phyloP scores from a whole-genome alignment of 2,888 invertebrate genomes.

The Thera britannica region DNA sequence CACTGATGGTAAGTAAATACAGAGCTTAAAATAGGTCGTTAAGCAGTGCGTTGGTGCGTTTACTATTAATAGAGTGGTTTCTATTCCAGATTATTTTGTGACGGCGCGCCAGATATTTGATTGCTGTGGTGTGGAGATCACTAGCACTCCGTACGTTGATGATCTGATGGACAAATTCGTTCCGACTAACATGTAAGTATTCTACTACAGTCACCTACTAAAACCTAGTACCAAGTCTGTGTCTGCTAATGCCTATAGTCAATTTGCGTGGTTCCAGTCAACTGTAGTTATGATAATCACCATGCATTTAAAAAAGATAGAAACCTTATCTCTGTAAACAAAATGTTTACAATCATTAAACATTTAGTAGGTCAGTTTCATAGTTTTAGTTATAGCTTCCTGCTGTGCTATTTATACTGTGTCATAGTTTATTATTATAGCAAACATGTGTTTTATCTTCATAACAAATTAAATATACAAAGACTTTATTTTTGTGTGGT shows the following conservation, averaged over 20 bases:
- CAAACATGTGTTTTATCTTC: slow-evolving; percentile 6
- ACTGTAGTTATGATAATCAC: background rate
- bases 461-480: background rate
- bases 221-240: background rate
- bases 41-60: slow-evolving; percentile 68
- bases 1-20: slow-evolving; percentile 65
- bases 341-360: slow-evolving; percentile 14
- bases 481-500: too few species aligned
- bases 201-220: background rate
- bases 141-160: slow-evolving; percentile 67
- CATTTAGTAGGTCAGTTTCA: slow-evolving; percentile 29
- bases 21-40: slow-evolving; percentile 53
- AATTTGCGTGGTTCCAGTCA: background rate
- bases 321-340: slow-evolving; percentile 6
- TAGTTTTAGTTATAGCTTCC: slow-evolving; percentile 22
- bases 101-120: slow-evolving; percentile 78
- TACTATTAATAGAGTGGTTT: slow-evolving; percentile 59
- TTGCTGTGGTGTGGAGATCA: slow-evolving; percentile 69
- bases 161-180: slow-evolving; percentile 76
- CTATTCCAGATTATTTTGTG: slow-evolving; percentile 69
- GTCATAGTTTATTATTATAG: slow-evolving; percentile 28
- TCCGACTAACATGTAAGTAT: slow-evolving; percentile 76
- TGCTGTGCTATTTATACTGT: slow-evolving; percentile 32
- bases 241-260: too few species aligned
- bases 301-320: slow-evolving; percentile 4